Evolutionary conservation across 35 echinoderm and acorn worm genomes (phyloP), one percentile per base, ranked within the genome.

Genomic region (Ophioderma brevispina): DNA sequence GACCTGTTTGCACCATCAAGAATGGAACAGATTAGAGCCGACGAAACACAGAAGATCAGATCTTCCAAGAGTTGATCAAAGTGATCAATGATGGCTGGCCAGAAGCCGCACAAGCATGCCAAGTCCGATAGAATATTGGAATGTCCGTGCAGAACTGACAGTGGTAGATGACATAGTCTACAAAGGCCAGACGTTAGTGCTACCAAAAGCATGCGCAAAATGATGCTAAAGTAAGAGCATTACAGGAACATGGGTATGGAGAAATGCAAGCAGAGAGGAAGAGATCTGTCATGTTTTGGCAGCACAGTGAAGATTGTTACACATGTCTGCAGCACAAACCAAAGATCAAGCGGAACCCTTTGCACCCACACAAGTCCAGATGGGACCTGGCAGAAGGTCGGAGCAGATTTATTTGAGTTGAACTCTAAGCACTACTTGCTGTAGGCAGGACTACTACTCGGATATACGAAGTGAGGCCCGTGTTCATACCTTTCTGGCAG

Each of bases 321-420:
- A 80, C 63, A n/a, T 95, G 89, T 33, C 37, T 55, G 70, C 36
- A 18, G 19, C 64, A 82, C 39, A 23, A 82, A 41, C 34, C 31
- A n/a, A 19, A 82, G 36, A 95, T 35, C 88, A 64, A 39, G 32
- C 37, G 36, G 93, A 95, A 55, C n/a, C 88, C 84, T 55, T 38
- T 95, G 33, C 32, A 70, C 17, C 76, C 76, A 34, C 87, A 90
- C 75, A 78, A 21, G 55, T 79, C 82, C 78, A 64, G 77, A 84
- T 31, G 63, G 94, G 23, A 84, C 94, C 13, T 95, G 94, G 94
- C 36, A 80, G 49, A 91, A 92, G 42, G 80, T 95, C 4, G 94
- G 89, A 70, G 84, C 77, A 70, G 94, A 88, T 42, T 32, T 95
- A 35, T 91, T 82, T 89, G 1, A 56, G 21, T 39, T 92, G 34